These are phyloP conservation scores for Diuraphis noxia DNA, from an alignment of 1,140 invertebrate species.

Conservation along the genomic window DNA sequence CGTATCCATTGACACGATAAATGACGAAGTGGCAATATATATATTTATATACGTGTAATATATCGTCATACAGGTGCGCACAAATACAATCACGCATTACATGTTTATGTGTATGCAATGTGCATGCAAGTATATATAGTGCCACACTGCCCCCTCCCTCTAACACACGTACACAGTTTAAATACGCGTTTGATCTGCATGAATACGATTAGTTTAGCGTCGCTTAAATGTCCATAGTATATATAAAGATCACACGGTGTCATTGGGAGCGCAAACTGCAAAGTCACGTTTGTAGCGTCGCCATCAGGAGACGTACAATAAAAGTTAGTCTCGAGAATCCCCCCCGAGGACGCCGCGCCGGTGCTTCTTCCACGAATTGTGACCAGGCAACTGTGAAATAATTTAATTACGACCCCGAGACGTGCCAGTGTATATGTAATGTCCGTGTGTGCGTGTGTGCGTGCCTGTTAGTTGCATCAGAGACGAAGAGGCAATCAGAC, in stretches of 20 bases:
- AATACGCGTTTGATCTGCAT: not conserved
- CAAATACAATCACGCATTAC: not conserved
- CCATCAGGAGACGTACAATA: not conserved
- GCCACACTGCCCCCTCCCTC: not conserved
- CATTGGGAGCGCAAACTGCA: not conserved
- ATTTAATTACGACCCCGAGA: constrained; percentile 5
- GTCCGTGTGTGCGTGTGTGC: too few relatives aligned
- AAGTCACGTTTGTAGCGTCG: constrained; percentile 9
- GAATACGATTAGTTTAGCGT: constrained; percentile 3
- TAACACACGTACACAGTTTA: not conserved
- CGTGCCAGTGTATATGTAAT: not conserved
- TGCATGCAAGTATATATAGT: not conserved
- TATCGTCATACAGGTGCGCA: not conserved
- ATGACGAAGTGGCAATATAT: not conserved
- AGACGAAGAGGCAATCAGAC: not conserved
- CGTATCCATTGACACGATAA: not conserved
- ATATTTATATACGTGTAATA: not conserved
- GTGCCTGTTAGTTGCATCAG: not conserved
- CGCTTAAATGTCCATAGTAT: not conserved
- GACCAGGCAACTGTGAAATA: constrained; percentile 35
- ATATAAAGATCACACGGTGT: constrained; percentile 11
- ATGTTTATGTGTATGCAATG: not conserved
- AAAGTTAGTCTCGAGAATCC: constrained; percentile 4
- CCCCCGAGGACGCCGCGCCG: not conserved
- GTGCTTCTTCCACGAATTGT: not conserved